Percentiles rank a stretch among this genome's conserved stretches.
Evolutionary conservation across 2,113 vertebrate species (phyloP).

Genomic region (Anseranas semipalmata): DNA sequence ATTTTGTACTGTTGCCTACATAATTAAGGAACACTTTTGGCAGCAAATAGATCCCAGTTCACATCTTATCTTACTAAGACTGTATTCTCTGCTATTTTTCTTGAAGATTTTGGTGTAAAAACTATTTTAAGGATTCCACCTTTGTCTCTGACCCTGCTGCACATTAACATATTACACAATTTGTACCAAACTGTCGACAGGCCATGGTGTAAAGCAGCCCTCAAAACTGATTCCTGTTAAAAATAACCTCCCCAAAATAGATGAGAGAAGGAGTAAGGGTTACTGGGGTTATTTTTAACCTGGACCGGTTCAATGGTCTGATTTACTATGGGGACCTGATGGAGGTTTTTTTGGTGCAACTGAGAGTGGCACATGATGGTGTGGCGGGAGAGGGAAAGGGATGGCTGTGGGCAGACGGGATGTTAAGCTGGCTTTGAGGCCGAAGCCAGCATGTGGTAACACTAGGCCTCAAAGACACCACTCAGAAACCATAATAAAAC

Average conservation of each 20-base stretch:
- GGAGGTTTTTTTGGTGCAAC: neutral
- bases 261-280: slow-evolving; percentile 17
- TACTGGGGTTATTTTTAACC: slow-evolving; percentile 52
- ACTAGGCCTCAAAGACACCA: slow-evolving; percentile 10
- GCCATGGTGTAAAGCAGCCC: neutral
- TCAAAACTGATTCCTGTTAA: slow-evolving; percentile 32
- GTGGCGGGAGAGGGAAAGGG: neutral
- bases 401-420: slow-evolving; percentile 17
- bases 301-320: neutral
- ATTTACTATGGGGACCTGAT: neutral
- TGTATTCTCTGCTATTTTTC: neutral
- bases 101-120: neutral
- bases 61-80: neutral
- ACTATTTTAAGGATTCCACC: neutral
- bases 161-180: neutral
- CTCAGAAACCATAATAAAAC: slow-evolving; percentile 45
- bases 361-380: neutral
- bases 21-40: neutral
- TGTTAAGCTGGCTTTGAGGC: slow-evolving; percentile 23
- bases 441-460: slow-evolving; percentile 6
- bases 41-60: neutral
- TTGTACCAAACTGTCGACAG: neutral
- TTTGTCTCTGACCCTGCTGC: neutral
- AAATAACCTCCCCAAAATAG: slow-evolving; percentile 55
- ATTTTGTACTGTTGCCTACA: slow-evolving; percentile 6